Evolutionary conservation across 1,140 invertebrate genomes (phyloP).

Genomic region (Brachionus rubens): DNA sequence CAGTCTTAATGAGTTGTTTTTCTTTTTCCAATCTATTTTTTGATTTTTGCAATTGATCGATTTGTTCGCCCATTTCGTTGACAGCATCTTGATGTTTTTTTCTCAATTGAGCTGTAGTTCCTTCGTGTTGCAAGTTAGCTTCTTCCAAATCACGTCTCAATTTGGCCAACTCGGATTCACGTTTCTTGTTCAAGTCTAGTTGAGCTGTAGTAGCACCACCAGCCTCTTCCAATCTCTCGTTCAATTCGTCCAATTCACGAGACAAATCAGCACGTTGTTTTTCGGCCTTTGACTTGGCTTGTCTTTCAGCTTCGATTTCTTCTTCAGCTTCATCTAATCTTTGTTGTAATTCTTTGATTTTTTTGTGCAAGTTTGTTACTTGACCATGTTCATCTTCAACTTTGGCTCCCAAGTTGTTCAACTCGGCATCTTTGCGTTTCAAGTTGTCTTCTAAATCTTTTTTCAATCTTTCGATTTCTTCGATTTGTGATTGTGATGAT

Average conservation of each 20-base stretch:
- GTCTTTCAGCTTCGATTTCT: conserved; percentile 92
- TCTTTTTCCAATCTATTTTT: conserved; percentile 69
- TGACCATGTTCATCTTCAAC: conserved; percentile 95
- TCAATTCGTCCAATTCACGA: conserved; percentile 91
- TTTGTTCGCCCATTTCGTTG: conserved; percentile 92
- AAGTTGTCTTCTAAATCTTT: conserved; percentile 87
- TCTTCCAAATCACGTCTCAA: conserved; percentile 95
- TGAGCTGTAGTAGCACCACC: conserved; percentile 97
- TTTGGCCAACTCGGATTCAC: conserved; percentile 95
- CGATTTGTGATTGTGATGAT: conserved; percentile 92
- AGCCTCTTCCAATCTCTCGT: conserved; percentile 93
- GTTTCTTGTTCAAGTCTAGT: conserved; percentile 98
- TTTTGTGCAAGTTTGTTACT: conserved; percentile 89
- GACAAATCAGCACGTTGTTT: conserved; percentile 93
- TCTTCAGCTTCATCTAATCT: conserved; percentile 94
- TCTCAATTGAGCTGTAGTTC: conserved; percentile 84
- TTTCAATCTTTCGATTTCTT: conserved; percentile 94
- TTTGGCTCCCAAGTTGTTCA: conserved; percentile 86
- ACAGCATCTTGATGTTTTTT: conserved; percentile 99
- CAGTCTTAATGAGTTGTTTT: conserved; percentile 69
- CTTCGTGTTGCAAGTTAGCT: conserved; percentile 95
- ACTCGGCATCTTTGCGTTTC: conserved; percentile 84
- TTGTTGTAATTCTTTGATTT: conserved; percentile 85
- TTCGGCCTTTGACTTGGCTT: conserved; percentile 78
- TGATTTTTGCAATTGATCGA: conserved; percentile 97